phyloP scores from a whole-genome alignment of 2,797 vertebrate genomes.

The Brotula barbata region DNA sequence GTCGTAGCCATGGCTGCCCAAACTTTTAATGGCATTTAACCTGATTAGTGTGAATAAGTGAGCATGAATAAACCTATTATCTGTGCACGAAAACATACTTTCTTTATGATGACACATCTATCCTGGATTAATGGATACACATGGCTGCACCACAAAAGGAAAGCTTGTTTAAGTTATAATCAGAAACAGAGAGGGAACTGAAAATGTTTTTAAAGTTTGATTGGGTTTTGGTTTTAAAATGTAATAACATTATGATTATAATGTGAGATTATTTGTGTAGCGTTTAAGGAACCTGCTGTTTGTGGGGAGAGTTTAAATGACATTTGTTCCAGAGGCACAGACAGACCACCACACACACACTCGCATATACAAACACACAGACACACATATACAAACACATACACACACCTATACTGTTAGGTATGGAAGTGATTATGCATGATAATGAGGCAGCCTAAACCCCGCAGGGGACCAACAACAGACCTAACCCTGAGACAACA shows the following conservation, averaged over 20 bases:
- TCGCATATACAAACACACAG: conserved; percentile 49
- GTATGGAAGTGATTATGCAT: conserved; percentile 75
- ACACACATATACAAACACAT: conserved; percentile 44
- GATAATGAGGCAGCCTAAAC: conserved; percentile 68
- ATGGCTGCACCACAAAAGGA: no score
- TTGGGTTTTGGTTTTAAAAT: not conserved
- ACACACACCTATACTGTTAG: conserved; percentile 53
- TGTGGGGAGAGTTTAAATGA: conserved; percentile 33
- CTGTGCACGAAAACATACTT: not conserved
- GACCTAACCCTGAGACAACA: conserved; percentile 73
- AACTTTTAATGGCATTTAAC: not conserved
- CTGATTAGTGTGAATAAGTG: not conserved
- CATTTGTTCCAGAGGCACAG: conserved; percentile 51
- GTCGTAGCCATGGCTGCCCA: not conserved
- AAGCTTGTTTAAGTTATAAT: no score
- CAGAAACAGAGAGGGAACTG: not conserved
- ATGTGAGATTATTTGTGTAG: not conserved
- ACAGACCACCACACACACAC: conserved; percentile 39
- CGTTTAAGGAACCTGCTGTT: conserved; percentile 25
- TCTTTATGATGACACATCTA: no score
- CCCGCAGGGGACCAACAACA: conserved; percentile 73
- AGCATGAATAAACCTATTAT: not conserved
- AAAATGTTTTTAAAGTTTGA: no score
- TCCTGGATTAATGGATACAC: not conserved
- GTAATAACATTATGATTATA: not conserved